Conservation (phyloP, 2,113 vertebrate genomes). For the Rhipidura dahli region DNA sequence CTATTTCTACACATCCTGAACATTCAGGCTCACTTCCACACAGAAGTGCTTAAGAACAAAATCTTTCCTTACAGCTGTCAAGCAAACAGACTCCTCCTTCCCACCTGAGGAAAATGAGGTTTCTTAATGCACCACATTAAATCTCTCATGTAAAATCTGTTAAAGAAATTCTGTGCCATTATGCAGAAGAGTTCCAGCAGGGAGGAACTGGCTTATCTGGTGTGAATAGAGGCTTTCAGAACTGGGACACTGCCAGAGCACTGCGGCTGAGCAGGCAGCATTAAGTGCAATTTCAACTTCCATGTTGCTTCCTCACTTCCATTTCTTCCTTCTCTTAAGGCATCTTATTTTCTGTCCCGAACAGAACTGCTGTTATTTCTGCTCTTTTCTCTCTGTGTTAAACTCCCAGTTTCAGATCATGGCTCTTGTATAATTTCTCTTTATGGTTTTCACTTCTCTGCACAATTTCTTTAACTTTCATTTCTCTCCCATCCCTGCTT, state of each 20-base stretch:
- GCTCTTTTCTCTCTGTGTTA: not conserved
- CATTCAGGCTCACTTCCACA: not conserved
- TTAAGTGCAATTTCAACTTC: not conserved
- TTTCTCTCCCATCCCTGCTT: not conserved
- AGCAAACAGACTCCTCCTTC: not conserved
- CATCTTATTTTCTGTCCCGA: not conserved
- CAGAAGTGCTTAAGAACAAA: not conserved
- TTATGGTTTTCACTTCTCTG: not conserved
- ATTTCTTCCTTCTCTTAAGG: not conserved
- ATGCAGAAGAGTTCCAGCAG: not conserved
- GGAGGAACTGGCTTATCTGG: constrained; percentile 17
- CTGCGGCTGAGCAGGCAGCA: not conserved
- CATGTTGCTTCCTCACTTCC: not conserved
- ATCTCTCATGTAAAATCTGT: not conserved
- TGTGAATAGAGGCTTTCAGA: not conserved
- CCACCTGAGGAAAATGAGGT: not conserved
- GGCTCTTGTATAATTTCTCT: not conserved
- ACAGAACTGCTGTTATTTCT: not conserved
- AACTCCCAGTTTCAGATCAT: not conserved
- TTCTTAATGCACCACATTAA: not conserved
- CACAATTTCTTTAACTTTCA: not conserved
- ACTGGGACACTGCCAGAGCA: not conserved
- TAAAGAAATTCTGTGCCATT: not conserved
- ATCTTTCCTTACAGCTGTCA: not conserved
- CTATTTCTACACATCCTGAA: not conserved